Evolutionary conservation across 2,113 vertebrate genomes (phyloP).

Genomic region (Siniperca chuatsi): DNA sequence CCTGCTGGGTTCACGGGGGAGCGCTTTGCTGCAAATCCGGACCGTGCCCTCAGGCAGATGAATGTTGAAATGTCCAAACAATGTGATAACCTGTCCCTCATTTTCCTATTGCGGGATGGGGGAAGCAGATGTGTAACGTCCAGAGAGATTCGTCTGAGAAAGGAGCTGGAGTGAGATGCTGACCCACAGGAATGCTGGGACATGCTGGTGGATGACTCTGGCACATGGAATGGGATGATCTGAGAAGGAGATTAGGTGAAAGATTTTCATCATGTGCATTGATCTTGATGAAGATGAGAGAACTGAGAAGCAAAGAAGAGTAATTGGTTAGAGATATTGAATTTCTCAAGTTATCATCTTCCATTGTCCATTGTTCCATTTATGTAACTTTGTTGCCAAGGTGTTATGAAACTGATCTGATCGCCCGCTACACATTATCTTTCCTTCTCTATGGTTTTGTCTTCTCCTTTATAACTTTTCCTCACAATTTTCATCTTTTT

Average conservation of each 20-base stretch:
- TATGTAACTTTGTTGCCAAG: slow-evolving; percentile 27
- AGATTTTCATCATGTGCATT: slow-evolving; percentile 50
- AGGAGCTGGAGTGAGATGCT: slow-evolving; percentile 28
- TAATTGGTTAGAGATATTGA: slow-evolving; percentile 39
- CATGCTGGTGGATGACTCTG: not conserved
- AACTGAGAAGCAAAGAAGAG: slow-evolving; percentile 21
- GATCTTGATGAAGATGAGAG: slow-evolving; percentile 41
- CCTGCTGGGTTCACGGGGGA: slow-evolving; percentile 35
- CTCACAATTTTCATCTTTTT: not conserved
- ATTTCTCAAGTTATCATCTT: slow-evolving; percentile 11
- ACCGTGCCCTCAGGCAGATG: slow-evolving; percentile 49
- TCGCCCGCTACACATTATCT: not conserved
- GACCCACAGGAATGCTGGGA: slow-evolving; percentile 22
- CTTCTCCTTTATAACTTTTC: not conserved
- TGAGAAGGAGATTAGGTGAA: slow-evolving; percentile 23
- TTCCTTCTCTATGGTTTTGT: not conserved
- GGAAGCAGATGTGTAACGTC: slow-evolving; percentile 30
- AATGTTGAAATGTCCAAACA: slow-evolving; percentile 62
- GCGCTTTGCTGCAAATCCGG: slow-evolving; percentile 33
- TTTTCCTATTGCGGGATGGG: not conserved
- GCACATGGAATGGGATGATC: not conserved
- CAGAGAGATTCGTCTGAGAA: slow-evolving; percentile 25
- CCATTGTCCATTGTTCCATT: not conserved
- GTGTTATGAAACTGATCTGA: not conserved
- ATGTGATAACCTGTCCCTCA: slow-evolving; percentile 57